These are phyloP conservation scores for Pammene fasciana DNA, from an alignment of 2,888 invertebrate species.

Conservation along the genomic window DNA sequence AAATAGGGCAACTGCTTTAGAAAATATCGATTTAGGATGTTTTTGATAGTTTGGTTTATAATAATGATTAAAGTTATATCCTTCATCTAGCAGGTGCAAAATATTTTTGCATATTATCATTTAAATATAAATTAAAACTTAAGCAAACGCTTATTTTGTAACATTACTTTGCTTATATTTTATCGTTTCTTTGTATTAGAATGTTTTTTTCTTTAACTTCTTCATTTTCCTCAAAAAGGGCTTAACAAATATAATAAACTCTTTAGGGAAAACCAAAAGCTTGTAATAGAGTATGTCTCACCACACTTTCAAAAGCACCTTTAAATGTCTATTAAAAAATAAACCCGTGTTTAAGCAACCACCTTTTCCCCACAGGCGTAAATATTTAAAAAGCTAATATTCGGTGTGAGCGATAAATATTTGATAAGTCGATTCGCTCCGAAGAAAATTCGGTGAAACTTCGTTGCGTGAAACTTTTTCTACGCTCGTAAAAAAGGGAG, in stretches of 20 bases:
- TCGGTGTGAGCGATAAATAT: conserved; percentile 51
- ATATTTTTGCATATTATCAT: not conserved
- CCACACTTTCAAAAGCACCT: conserved; percentile 15
- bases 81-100: not conserved
- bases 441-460: conserved; percentile 43
- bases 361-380: conserved; percentile 39
- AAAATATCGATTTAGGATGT: not conserved
- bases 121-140: not conserved
- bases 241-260: conserved; percentile 9
- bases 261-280: conserved; percentile 20
- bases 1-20: conserved; percentile 6
- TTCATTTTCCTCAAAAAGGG: not conserved
- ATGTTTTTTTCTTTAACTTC: too few relatives aligned
- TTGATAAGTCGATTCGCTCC: conserved; percentile 50
- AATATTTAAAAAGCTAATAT: conserved; percentile 46
- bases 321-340: conserved; percentile 37
- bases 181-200: too few relatives aligned
- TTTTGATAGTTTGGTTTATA: not conserved
- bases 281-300: conserved; percentile 28
- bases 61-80: not conserved
- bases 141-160: not conserved
- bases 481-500: conserved; percentile 45
- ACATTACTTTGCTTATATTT: too few relatives aligned
- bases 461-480: conserved; percentile 46
- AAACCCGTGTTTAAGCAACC: conserved; percentile 34